Evolutionary conservation across 2,113 vertebrate species (phyloP).

Genomic region (Epinephelus lanceolatus): DNA sequence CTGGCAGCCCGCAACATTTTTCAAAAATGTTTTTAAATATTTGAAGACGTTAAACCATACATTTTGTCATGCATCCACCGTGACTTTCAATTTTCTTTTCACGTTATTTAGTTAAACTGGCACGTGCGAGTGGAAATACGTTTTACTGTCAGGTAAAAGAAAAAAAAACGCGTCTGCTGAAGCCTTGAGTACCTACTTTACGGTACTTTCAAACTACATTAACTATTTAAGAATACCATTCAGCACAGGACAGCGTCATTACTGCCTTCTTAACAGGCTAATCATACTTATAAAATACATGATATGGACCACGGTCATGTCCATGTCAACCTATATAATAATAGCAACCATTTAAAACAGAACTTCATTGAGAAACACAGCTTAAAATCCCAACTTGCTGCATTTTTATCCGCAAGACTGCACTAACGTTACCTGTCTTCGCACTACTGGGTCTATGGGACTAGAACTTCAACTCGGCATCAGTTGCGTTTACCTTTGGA

Average conservation of each 20-base stretch:
- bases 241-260: not conserved
- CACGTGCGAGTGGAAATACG: not conserved
- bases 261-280: no score
- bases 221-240: not conserved
- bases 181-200: not conserved
- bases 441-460: accelerated
- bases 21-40: not conserved
- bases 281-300: not conserved
- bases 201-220: not conserved
- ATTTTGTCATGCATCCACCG: not conserved
- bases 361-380: not conserved
- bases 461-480: not conserved
- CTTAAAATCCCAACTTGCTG: no score
- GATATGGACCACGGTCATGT: no score
- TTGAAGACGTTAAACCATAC: not conserved
- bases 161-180: not conserved
- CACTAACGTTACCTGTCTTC: not conserved
- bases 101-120: not conserved
- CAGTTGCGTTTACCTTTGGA: not conserved
- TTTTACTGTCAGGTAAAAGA: not conserved
- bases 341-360: not conserved
- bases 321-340: not conserved
- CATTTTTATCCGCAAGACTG: not conserved
- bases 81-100: not conserved
- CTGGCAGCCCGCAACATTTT: not conserved